Evolutionary conservation across 2,797 vertebrate species (phyloP).

Genomic region (Leptoclinus maculatus): DNA sequence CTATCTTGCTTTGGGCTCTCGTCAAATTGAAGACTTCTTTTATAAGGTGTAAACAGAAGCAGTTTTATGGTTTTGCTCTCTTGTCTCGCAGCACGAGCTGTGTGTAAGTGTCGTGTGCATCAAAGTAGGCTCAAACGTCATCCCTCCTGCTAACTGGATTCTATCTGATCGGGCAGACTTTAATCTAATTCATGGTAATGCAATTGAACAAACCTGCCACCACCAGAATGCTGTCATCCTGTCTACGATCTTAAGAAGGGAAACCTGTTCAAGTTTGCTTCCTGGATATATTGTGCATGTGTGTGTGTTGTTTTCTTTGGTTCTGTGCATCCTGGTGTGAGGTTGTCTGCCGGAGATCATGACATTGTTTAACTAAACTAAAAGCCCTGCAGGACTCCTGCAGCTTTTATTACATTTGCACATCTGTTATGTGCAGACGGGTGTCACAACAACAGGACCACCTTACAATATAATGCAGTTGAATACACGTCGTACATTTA

Average conservation of each 20-base stretch:
- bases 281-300: neutral
- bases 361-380: conserved; percentile 21
- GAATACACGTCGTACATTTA: neutral
- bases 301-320: neutral
- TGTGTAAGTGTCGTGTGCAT: conserved; percentile 23
- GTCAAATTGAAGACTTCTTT: conserved; percentile 44
- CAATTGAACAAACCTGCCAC: conserved; percentile 36
- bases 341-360: conserved; percentile 23
- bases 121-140: conserved; percentile 43
- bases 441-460: neutral
- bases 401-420: neutral
- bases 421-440: neutral
- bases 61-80: conserved; percentile 38
- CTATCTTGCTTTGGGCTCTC: conserved; percentile 10
- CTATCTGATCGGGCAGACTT: conserved; percentile 33
- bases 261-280: conserved; percentile 33
- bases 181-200: conserved; percentile 62
- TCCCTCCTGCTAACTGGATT: conserved; percentile 41
- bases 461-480: neutral
- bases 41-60: conserved; percentile 45
- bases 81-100: conserved; percentile 12
- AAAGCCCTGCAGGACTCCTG: neutral
- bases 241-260: conserved; percentile 30
- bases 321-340: conserved; percentile 20
- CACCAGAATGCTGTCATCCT: conserved; percentile 32